phyloP scores from a whole-genome alignment of 2,113 vertebrate species.

The Trichechus manatus region DNA sequence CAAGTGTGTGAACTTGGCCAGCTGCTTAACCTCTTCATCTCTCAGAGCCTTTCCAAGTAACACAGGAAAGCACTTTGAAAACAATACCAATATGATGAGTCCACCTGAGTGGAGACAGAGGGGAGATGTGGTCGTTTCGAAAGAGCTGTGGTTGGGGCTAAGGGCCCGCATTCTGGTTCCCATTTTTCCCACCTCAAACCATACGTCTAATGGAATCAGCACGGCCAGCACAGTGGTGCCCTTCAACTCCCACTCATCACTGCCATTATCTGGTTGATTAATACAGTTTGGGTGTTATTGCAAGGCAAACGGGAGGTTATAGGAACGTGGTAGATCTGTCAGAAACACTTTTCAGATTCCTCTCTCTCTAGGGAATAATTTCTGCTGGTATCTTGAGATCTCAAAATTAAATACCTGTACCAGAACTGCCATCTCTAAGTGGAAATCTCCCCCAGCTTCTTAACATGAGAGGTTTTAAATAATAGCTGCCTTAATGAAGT shows the following conservation, averaged over 20 bases:
- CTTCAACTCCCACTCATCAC: slow-evolving; percentile 41
- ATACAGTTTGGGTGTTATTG: slow-evolving; percentile 9
- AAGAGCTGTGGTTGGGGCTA: neutral
- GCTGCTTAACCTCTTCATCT: neutral
- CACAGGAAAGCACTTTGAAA: slow-evolving; percentile 20
- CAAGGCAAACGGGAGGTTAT: neutral
- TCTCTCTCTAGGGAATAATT: slow-evolving; percentile 68
- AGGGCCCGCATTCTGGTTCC: slow-evolving; percentile 48
- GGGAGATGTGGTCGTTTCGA: neutral
- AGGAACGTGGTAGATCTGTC: slow-evolving; percentile 69
- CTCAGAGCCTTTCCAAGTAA: slow-evolving; percentile 14
- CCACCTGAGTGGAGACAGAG: neutral
- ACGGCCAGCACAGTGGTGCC: neutral
- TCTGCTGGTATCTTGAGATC: slow-evolving; percentile 64
- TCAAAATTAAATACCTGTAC: slow-evolving; percentile 65
- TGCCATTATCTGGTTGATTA: slow-evolving; percentile 46
- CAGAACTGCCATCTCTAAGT: slow-evolving; percentile 63
- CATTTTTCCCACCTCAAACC: slow-evolving; percentile 36
- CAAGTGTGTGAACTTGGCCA: neutral
- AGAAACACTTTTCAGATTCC: slow-evolving; percentile 77
- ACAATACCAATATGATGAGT: neutral
- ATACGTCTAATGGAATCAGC: neutral
- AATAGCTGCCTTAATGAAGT: slow-evolving; percentile 67
- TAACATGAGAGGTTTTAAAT: slow-evolving; percentile 68
- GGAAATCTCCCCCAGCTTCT: slow-evolving; percentile 74